phyloP scores from a whole-genome alignment of 2,888 invertebrate species.

The Aspidapion aeneum region DNA sequence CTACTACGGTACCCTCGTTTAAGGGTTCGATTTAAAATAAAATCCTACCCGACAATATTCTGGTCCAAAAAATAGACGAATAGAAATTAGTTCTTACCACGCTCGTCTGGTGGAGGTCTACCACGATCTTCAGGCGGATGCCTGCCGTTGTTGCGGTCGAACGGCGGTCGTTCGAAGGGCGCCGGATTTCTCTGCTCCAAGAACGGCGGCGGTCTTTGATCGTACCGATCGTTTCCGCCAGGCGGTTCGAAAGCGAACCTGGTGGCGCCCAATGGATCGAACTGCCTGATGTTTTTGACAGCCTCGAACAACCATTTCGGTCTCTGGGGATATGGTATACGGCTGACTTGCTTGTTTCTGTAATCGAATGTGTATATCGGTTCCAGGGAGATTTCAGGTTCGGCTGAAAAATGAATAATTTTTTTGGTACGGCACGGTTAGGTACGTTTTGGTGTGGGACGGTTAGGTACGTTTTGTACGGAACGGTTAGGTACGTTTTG shows the following conservation, averaged over 20 bases:
- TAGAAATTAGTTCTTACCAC: neutral
- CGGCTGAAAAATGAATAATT: constrained; percentile 33
- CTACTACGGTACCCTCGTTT: too few relatives aligned
- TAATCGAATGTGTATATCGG: constrained; percentile 69
- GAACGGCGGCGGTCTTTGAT: neutral
- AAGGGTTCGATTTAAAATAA: too few relatives aligned
- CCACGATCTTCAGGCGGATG: neutral
- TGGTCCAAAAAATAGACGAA: too few relatives aligned
- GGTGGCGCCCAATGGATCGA: constrained; percentile 37
- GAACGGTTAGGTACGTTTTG: too few relatives aligned
- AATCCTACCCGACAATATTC: too few relatives aligned
- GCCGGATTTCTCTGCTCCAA: neutral
- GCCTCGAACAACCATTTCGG: constrained; percentile 43
- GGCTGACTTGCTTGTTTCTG: constrained; percentile 56
- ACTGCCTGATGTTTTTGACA: constrained; percentile 42
- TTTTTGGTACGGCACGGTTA: neutral
- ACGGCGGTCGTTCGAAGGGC: neutral
- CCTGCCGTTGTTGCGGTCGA: neutral
- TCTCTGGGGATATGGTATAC: constrained; percentile 46
- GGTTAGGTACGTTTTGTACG: too few relatives aligned
- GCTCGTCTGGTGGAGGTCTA: neutral
- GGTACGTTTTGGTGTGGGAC: too few relatives aligned
- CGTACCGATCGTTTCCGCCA: neutral
- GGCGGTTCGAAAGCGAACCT: constrained; percentile 29
- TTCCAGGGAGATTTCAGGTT: constrained; percentile 53